Evolutionary conservation across 2,797 vertebrate genomes (phyloP), one percentile per base, ranked within the genome.

Genomic region (Mus spretus): DNA sequence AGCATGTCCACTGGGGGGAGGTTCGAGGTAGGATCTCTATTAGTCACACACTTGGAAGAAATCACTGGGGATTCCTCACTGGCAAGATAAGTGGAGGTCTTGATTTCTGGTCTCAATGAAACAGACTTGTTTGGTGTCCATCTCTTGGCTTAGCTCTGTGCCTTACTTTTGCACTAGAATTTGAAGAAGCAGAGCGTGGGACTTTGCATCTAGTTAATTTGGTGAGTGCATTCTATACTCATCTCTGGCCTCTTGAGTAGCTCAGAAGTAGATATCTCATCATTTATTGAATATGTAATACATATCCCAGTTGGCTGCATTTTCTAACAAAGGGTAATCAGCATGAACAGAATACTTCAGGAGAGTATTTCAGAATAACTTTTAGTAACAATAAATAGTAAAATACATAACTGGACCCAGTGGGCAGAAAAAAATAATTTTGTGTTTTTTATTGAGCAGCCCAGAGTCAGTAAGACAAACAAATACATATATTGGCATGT

Each of bases 251-350:
- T 93, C 89, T 53, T 89, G 74, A 92, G 77, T 57, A 87, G 70
- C 74, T 94, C 53, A 89, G 82, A 95, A 81, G 94, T 92, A 90
- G 94, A 94, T 92, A 81, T 50, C 75, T 37, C 37, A 88, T 78
- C 89, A 91, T 79, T 96, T 95, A 59, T 91, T 93, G 89, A 93
- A 92, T 94, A 79, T 91, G 79, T 31, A 91, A 57, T 65, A 79
- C 31, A 47, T 22, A 90, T 88, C 81, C 92, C 34, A 61, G 94
- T 88, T 93, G 94, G 61, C 70, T 91, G 57, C 24, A 13, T 92
- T 95, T 92, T 80, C 55, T 82, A 94, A 97, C 88, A 89, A 94
- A 93, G 13, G 40, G 20, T 84, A 77, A 96, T 89, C 92, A 90
- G n/a, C 47, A 89, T 94, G 96, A 92, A 82, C 65, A 80, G 82